Evolutionary conservation across 1,140 invertebrate species (phyloP).

Genomic region (Trichonephila inaurata): DNA sequence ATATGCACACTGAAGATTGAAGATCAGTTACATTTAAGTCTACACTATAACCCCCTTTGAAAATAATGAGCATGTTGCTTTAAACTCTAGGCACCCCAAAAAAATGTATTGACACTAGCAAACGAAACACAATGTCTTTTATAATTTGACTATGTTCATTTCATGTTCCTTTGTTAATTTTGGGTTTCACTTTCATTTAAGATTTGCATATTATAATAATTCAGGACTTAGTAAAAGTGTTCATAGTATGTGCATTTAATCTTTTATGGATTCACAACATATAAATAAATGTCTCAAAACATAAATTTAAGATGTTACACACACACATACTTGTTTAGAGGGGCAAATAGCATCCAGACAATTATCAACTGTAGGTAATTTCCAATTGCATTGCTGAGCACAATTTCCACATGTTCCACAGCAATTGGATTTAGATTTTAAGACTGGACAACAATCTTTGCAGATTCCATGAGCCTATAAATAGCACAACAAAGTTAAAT

Average conservation of each 20-base stretch:
- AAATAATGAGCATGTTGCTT: too few species aligned
- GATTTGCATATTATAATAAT: neutral
- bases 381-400: conserved; percentile 69
- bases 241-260: neutral
- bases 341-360: conserved; percentile 71
- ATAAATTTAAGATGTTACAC: neutral
- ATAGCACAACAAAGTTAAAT: neutral
- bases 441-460: conserved; percentile 38
- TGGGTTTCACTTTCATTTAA: too few species aligned
- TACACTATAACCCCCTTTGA: too few species aligned
- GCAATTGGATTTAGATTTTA: conserved; percentile 11
- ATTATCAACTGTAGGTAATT: conserved; percentile 62
- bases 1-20: too few species aligned
- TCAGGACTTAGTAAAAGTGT: neutral
- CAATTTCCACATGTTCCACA: conserved; percentile 35
- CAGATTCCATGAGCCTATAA: conserved; percentile 63
- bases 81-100: too few species aligned
- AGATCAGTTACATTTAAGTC: too few species aligned
- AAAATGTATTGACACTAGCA: too few species aligned
- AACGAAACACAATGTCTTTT: too few species aligned
- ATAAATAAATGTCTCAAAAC: too few species aligned
- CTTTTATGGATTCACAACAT: too few species aligned
- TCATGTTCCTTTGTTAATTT: too few species aligned
- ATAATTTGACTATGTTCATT: too few species aligned
- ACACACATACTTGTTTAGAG: conserved; percentile 62